Evolutionary conservation across 2,888 invertebrate genomes (phyloP).

Genomic region (Saturnia japonica): DNA sequence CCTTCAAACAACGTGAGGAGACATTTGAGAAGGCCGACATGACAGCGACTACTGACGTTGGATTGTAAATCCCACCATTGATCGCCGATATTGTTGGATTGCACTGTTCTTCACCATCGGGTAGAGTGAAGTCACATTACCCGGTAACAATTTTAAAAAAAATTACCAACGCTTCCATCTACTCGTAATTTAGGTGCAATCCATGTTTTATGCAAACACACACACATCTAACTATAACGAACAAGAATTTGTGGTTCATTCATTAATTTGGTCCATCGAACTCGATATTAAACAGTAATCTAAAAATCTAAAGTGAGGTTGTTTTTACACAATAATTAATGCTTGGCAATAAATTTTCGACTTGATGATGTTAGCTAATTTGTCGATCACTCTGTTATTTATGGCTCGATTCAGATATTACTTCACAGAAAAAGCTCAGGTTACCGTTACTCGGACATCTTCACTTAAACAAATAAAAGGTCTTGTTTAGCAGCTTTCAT

Average conservation of each 20-base stretch:
- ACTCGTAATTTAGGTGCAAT: background rate
- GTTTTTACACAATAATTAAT: too few relatives aligned
- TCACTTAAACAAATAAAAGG: too few relatives aligned
- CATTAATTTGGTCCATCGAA: background rate
- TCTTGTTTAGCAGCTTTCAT: too few relatives aligned
- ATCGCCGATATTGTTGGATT: too few relatives aligned
- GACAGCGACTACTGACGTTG: too few relatives aligned
- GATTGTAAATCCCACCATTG: too few relatives aligned
- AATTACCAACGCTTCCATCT: background rate
- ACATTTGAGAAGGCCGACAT: too few relatives aligned
- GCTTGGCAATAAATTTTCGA: background rate
- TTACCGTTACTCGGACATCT: too few relatives aligned
- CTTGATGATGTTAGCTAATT: background rate
- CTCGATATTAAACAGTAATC: background rate
- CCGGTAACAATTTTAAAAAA: too few relatives aligned
- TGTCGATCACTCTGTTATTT: background rate
- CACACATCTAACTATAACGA: background rate
- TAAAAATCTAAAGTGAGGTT: background rate
- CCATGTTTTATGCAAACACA: background rate
- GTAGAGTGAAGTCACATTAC: too few relatives aligned
- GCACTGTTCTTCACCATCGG: too few relatives aligned
- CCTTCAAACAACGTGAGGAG: too few relatives aligned
- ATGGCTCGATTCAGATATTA: background rate
- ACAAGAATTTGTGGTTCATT: background rate
- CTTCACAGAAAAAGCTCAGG: background rate